A percentile compares a stretch with the other conserved stretches of the same genome.
These are phyloP conservation scores for Vimba vimba DNA, from an alignment of 2,113 vertebrate genomes.

Conservation along the genomic window DNA sequence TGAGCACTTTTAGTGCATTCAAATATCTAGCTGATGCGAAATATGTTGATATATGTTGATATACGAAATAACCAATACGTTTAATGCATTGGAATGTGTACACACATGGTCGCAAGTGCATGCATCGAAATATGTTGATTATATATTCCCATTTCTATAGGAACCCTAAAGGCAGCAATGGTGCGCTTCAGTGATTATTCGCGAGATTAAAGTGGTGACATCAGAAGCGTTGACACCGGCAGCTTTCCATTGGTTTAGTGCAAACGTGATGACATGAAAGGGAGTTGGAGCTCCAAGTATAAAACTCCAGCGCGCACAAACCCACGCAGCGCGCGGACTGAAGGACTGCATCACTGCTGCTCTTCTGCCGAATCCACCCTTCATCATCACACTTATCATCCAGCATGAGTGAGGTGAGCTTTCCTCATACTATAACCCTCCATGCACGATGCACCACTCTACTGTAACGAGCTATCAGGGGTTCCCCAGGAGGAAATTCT, in stretches of 20 bases:
- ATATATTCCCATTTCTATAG: neutral
- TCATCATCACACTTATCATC: slow-evolving; percentile 33
- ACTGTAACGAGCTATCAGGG: slow-evolving; percentile 2
- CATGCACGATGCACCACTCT: neutral
- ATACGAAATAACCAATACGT: neutral
- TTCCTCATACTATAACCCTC: neutral
- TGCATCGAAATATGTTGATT: neutral
- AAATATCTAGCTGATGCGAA: neutral
- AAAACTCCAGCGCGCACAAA: slow-evolving; percentile 47
- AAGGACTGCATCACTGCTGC: slow-evolving; percentile 45
- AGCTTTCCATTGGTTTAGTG: slow-evolving; percentile 60
- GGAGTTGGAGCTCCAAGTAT: slow-evolving; percentile 58
- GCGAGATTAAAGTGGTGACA: slow-evolving; percentile 41
- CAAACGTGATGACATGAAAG: slow-evolving; percentile 60
- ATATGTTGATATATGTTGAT: neutral
- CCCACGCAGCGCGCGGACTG: slow-evolving; percentile 40
- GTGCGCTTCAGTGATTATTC: slow-evolving; percentile 28
- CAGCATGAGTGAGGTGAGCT: slow-evolving; percentile 79
- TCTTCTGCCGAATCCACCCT: slow-evolving; percentile 34
- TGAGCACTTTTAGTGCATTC: neutral
- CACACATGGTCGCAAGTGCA: neutral
- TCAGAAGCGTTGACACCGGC: slow-evolving; percentile 35
- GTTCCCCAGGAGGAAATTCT: slow-evolving; percentile 14
- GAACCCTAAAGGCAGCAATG: slow-evolving; percentile 11
- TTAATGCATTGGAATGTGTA: neutral